Percentiles rank a stretch among this genome's conserved stretches.
Conservation (phyloP, 2,797 vertebrate species). For the Psittacula derbiana region DNA sequence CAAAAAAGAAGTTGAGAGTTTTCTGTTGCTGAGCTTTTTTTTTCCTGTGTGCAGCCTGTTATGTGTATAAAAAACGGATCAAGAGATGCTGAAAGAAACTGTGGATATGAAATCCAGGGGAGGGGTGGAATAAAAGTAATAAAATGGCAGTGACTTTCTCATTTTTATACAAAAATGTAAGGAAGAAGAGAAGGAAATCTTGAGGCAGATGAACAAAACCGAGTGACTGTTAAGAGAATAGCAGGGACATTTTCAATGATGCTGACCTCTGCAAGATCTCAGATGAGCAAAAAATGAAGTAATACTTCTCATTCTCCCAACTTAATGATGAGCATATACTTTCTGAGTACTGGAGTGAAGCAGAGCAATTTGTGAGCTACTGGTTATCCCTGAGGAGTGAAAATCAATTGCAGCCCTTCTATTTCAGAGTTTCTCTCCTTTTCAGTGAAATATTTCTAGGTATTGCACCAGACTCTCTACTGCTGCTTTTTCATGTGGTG, state of each 20-base stretch:
- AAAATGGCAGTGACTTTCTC: background rate
- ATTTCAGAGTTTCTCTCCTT: background rate
- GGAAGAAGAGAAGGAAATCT: background rate
- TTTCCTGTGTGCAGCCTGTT: background rate
- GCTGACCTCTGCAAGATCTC: slow-evolving; percentile 10
- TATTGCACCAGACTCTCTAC: background rate
- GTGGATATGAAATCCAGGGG: background rate
- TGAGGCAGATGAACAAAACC: background rate
- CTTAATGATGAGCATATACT: background rate
- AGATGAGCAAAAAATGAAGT: slow-evolving; percentile 29
- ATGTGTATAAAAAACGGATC: background rate
- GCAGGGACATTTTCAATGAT: background rate
- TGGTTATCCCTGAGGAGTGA: background rate
- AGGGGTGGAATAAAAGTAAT: background rate
- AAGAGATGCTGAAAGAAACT: background rate
- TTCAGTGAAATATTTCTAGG: background rate
- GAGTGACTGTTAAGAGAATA: background rate
- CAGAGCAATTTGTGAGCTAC: slow-evolving; percentile 27
- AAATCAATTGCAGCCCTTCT: slow-evolving; percentile 27
- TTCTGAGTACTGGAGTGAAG: background rate
- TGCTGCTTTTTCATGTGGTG: background rate
- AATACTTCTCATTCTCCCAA: background rate
- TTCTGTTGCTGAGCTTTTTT: background rate
- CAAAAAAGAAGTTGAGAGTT: background rate
- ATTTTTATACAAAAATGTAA: background rate